phyloP scores from a whole-genome alignment of 2,888 invertebrate species.

The Zhuqinia jingwanae region DNA sequence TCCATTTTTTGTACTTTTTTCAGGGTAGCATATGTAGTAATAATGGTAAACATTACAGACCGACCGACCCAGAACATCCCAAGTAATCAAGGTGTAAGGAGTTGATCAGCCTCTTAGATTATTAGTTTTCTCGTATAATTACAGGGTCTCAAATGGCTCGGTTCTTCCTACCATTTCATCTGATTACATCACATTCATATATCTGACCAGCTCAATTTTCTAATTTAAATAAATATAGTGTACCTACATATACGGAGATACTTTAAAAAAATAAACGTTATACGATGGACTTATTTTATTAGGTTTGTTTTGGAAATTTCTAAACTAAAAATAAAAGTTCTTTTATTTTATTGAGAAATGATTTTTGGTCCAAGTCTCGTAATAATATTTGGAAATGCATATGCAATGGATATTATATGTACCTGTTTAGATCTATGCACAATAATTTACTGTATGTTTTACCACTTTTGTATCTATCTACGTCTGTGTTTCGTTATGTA shows the following conservation, averaged over 20 bases:
- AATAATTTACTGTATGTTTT: not conserved
- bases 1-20: not conserved
- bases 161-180: conserved; percentile 60
- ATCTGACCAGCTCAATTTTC: conserved; percentile 15
- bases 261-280: not conserved
- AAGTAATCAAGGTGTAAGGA: conserved; percentile 53
- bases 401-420: too few species aligned
- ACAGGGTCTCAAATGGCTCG: conserved; percentile 56
- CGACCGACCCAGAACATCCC: conserved; percentile 59
- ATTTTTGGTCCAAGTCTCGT: too few species aligned
- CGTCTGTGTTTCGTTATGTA: too few species aligned
- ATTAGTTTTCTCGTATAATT: conserved; percentile 66
- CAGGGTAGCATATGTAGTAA: not conserved
- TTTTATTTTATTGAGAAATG: too few species aligned
- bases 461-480: too few species aligned
- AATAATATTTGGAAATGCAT: too few species aligned
- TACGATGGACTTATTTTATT: not conserved
- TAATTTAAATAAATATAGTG: conserved; percentile 34
- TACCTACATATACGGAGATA: too few species aligned
- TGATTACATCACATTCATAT: conserved; percentile 49
- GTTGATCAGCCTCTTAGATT: conserved; percentile 65
- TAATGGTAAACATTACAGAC: conserved; percentile 4
- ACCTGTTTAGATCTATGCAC: too few species aligned
- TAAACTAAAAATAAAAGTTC: too few species aligned
- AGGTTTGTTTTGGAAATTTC: too few species aligned